These are phyloP conservation scores for Mormyrops boulengeri DNA, from an alignment of 2,797 vertebrate species.

Conservation along the genomic window DNA sequence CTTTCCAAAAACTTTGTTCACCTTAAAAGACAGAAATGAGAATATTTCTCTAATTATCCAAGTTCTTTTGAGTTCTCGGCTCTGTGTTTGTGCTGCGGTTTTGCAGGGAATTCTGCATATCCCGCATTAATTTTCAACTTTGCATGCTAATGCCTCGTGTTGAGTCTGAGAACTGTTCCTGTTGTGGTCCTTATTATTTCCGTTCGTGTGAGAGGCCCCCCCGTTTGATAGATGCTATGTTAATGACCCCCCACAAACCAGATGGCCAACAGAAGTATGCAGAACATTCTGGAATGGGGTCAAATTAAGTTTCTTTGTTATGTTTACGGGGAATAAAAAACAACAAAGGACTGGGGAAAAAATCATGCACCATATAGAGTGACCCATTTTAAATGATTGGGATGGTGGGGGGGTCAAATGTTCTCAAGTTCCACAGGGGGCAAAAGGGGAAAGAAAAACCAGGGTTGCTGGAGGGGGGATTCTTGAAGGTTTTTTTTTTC, in stretches of 20 bases:
- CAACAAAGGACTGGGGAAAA: not conserved
- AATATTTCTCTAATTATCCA: slow-evolving; percentile 11
- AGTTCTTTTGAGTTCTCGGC: not conserved
- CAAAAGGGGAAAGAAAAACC: not conserved
- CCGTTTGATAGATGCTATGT: slow-evolving; percentile 20
- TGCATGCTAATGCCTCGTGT: slow-evolving; percentile 1
- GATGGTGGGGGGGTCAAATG: not conserved
- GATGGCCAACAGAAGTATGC: slow-evolving; percentile 15
- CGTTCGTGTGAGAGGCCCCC: not conserved
- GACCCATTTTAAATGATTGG: not conserved
- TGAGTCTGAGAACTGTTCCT: not conserved
- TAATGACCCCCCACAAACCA: slow-evolving; percentile 28
- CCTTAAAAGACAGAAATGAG: slow-evolving; percentile 2
- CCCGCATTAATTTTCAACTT: not conserved
- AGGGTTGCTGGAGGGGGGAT: not conserved
- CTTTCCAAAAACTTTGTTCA: not conserved
- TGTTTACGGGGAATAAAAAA: slow-evolving; percentile 5
- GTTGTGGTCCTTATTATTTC: slow-evolving; percentile 11
- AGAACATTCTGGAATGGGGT: slow-evolving; percentile 12
- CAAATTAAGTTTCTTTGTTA: slow-evolving; percentile 5
- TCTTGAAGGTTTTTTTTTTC: not conserved
- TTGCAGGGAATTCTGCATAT: not conserved
- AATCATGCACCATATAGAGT: slow-evolving; percentile 5
- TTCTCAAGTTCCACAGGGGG: not conserved
- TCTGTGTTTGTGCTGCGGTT: not conserved